phyloP scores from a whole-genome alignment of 2,797 vertebrate species.

The Myripristis jacobus region DNA sequence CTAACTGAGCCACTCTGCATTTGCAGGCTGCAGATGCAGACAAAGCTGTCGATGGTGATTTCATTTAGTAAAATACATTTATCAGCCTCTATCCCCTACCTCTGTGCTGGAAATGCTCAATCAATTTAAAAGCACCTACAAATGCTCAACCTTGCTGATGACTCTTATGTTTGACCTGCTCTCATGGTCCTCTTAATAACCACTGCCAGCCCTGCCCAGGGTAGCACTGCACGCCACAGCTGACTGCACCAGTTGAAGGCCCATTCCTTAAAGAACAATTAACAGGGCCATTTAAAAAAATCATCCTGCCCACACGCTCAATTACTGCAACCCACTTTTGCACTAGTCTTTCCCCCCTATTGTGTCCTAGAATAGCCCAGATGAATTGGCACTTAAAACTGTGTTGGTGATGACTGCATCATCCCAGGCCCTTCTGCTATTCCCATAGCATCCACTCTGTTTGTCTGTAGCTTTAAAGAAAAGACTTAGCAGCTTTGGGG shows the following conservation, averaged over 20 bases:
- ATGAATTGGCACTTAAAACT: conserved; percentile 73
- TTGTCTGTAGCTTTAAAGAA: conserved; percentile 49
- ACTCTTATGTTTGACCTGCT: conserved; percentile 67
- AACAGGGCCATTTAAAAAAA: conserved; percentile 82
- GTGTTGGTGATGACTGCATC: conserved; percentile 61
- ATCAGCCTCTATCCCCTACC: conserved; percentile 20
- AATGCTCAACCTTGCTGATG: conserved; percentile 58
- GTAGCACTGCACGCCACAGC: conserved; percentile 65
- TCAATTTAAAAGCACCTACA: conserved; percentile 59
- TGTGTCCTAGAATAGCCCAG: conserved; percentile 73
- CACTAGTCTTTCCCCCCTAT: conserved; percentile 77
- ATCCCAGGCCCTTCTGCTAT: conserved; percentile 49
- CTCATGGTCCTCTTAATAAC: conserved; percentile 63
- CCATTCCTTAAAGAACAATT: conserved; percentile 86
- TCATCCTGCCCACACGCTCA: conserved; percentile 82
- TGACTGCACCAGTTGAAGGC: conserved; percentile 70
- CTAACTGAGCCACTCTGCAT: background rate
- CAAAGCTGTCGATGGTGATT: conserved; percentile 33
- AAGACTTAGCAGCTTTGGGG: conserved; percentile 63
- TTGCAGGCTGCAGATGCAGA: conserved; percentile 24
- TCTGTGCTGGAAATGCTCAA: conserved; percentile 43
- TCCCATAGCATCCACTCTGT: conserved; percentile 51
- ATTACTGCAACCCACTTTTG: conserved; percentile 83
- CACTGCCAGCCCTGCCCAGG: conserved; percentile 59
- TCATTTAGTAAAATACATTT: conserved; percentile 33